Conservation (phyloP, 2,888 invertebrate genomes). For the Sinhomidia bicolor region DNA sequence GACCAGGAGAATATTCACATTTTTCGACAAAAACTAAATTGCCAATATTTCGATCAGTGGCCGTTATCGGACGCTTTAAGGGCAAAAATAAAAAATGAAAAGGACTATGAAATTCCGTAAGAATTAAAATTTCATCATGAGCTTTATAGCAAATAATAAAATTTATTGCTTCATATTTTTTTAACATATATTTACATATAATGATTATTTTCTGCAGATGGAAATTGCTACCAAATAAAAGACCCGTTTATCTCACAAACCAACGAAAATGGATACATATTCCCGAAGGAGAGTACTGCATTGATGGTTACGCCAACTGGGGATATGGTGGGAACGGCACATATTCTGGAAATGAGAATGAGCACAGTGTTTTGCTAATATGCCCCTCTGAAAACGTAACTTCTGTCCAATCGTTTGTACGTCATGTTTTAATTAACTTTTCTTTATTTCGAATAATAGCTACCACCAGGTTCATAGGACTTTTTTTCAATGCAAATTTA, state of each 20-base stretch:
- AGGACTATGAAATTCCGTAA: constrained; percentile 18
- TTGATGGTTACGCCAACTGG: constrained; percentile 72
- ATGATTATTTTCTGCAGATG: constrained; percentile 26
- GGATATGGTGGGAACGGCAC: constrained; percentile 59
- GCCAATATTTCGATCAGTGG: constrained; percentile 57
- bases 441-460: no score
- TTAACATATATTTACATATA: neutral
- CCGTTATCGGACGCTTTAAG: constrained; percentile 32
- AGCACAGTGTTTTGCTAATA: constrained; percentile 66
- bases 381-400: constrained; percentile 60
- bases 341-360: constrained; percentile 52
- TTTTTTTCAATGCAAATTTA: no score
- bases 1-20: constrained; percentile 45
- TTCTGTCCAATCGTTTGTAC: no score
- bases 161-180: no score
- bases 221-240: constrained; percentile 38
- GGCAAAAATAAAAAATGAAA: constrained; percentile 9
- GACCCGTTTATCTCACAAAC: constrained; percentile 31
- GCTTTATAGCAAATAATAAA: no score
- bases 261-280: constrained; percentile 53
- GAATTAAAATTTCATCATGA: no score
- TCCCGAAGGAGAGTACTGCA: constrained; percentile 67
- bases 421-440: neutral
- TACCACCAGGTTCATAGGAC: no score
- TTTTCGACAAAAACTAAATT: constrained; percentile 52